Evolutionary conservation across 2,797 vertebrate genomes (phyloP).

Genomic region (Aeoliscus strigatus): DNA sequence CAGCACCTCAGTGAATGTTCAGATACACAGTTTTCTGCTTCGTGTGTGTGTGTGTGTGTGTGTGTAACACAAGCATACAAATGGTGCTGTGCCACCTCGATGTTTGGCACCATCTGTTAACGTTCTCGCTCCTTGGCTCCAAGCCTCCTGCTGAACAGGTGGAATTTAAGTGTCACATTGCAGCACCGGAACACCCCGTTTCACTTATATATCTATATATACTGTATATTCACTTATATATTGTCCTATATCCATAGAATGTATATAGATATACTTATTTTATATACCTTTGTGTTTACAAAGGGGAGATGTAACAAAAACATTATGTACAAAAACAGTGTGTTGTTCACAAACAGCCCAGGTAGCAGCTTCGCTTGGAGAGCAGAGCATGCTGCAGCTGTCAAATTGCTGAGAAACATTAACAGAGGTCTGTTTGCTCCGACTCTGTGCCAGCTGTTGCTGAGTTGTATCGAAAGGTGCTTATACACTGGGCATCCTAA

Average conservation of each 20-base stretch:
- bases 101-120: slow-evolving; percentile 34
- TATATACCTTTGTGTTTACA: slow-evolving; percentile 57
- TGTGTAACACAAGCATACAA: slow-evolving; percentile 19
- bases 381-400: slow-evolving; percentile 19
- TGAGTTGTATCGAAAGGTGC: slow-evolving; percentile 50
- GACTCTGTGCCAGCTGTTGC: slow-evolving; percentile 38
- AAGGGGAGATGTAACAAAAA: slow-evolving; percentile 30
- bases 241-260: slow-evolving; percentile 45
- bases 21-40: slow-evolving; percentile 25
- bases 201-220: slow-evolving; percentile 35
- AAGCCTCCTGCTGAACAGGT: slow-evolving; percentile 58
- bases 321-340: slow-evolving; percentile 60
- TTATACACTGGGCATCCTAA: slow-evolving; percentile 58
- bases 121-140: slow-evolving; percentile 47
- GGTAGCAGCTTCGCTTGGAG: slow-evolving; percentile 34
- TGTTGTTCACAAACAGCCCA: slow-evolving; percentile 47
- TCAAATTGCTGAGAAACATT: slow-evolving; percentile 29
- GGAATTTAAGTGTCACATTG: slow-evolving; percentile 47
- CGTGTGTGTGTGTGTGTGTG: slow-evolving; percentile 5
- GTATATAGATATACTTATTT: slow-evolving; percentile 63
- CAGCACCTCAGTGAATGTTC: slow-evolving; percentile 35
- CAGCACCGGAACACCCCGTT: slow-evolving; percentile 52
- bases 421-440: slow-evolving; percentile 31
- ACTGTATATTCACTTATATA: slow-evolving; percentile 30
- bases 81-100: slow-evolving; percentile 16